These are phyloP conservation scores for Gallinago media DNA, from an alignment of 2,113 vertebrate species.

Conservation along the genomic window DNA sequence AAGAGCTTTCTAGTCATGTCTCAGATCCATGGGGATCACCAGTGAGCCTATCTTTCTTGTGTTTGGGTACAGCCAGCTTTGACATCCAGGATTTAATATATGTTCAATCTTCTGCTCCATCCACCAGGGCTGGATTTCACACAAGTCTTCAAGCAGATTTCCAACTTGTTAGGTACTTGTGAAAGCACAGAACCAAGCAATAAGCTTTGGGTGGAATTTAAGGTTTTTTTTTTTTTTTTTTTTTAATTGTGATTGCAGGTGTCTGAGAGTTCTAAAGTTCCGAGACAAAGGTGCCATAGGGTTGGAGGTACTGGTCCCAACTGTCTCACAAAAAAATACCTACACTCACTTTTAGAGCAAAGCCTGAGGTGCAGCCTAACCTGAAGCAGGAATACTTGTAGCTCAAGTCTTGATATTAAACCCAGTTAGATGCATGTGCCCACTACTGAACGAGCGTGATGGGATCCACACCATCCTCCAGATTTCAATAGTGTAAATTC, in stretches of 20 bases:
- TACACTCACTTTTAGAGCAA: background rate
- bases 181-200: background rate
- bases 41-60: background rate
- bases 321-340: background rate
- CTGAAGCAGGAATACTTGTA: background rate
- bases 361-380: background rate
- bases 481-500: background rate
- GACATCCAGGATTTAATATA: no score
- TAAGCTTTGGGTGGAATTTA: background rate
- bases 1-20: background rate
- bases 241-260: background rate
- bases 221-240: background rate
- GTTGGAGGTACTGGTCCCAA: background rate
- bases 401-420: background rate
- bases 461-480: background rate
- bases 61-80: background rate
- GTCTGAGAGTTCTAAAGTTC: no score
- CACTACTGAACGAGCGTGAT: fast-evolving
- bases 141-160: background rate
- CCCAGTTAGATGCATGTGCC: fast-evolving
- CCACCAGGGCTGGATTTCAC: background rate
- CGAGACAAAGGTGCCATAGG: fast-evolving
- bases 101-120: background rate
- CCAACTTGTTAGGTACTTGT: fast-evolving
- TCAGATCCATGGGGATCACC: background rate